These are phyloP conservation scores for Diabrotica virgifera DNA, from an alignment of 1,140 invertebrate genomes.

Conservation along the genomic window DNA sequence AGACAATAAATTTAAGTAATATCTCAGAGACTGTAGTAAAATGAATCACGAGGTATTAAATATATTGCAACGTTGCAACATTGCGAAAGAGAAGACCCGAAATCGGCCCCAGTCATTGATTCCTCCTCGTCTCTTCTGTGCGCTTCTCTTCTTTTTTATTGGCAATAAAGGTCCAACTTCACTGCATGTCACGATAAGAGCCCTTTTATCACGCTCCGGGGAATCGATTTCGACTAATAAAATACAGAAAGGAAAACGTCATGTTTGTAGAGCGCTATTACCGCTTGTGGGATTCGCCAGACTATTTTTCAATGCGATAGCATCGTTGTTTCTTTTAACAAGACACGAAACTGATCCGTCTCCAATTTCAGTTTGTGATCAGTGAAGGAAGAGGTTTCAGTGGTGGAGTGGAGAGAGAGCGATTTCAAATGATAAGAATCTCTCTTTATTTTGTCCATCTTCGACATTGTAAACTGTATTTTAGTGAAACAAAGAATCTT, in stretches of 20 bases:
- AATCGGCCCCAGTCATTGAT: background rate
- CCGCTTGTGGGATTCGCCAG: conserved; percentile 13
- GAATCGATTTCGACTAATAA: conserved; percentile 33
- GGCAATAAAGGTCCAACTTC: conserved; percentile 14
- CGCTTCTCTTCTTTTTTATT: background rate
- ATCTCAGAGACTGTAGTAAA: too few relatives aligned
- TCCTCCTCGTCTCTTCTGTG: conserved; percentile 6
- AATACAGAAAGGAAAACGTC: conserved; percentile 31
- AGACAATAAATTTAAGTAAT: too few relatives aligned
- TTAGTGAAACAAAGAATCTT: too few relatives aligned
- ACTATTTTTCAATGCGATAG: conserved; percentile 12
- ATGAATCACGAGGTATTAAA: too few relatives aligned
- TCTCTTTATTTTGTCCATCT: too few relatives aligned
- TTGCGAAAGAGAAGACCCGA: too few relatives aligned
- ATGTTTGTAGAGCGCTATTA: conserved; percentile 26
- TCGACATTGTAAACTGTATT: too few relatives aligned
- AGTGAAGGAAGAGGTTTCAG: too few relatives aligned
- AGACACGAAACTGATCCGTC: background rate
- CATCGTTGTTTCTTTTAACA: background rate
- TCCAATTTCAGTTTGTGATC: too few relatives aligned
- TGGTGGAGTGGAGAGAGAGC: too few relatives aligned
- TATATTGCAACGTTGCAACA: too few relatives aligned
- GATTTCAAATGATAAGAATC: too few relatives aligned
- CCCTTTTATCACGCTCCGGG: conserved; percentile 22
- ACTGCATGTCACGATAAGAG: conserved; percentile 19